Evolutionary conservation across 2,797 vertebrate species (phyloP).

Genomic region (Macrochelys suwanniensis): DNA sequence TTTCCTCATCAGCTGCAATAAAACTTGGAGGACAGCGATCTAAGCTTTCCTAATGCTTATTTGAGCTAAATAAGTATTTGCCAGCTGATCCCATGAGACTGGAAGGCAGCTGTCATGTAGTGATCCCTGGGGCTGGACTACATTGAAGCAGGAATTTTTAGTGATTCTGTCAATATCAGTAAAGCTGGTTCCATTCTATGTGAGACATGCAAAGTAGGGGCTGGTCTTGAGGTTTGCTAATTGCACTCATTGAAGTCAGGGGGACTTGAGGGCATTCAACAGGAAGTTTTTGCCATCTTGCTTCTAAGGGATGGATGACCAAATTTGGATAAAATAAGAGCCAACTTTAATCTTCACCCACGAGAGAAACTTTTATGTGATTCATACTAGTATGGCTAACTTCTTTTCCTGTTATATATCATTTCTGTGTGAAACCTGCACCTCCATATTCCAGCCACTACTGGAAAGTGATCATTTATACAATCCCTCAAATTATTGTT

Average conservation of each 20-base stretch:
- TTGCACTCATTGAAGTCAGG: neutral
- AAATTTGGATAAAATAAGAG: neutral
- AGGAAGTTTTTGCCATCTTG: neutral
- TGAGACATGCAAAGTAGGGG: neutral
- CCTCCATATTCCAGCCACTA: neutral
- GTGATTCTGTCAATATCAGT: neutral
- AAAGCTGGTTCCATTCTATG: neutral
- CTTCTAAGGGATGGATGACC: neutral
- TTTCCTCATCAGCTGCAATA: slow-evolving; percentile 58
- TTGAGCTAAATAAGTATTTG: slow-evolving; percentile 26
- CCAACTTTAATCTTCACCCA: neutral
- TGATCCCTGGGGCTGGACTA: neutral
- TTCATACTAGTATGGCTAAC: neutral
- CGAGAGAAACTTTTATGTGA: neutral
- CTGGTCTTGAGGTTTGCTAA: neutral
- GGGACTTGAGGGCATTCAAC: neutral
- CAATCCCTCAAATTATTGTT: neutral
- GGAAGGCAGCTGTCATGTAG: slow-evolving; percentile 10
- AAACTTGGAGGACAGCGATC: slow-evolving; percentile 15
- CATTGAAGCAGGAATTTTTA: neutral
- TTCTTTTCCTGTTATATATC: neutral
- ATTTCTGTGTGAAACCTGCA: neutral
- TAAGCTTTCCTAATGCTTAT: slow-evolving; percentile 30
- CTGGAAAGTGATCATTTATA: neutral
- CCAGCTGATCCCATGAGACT: neutral